A percentile compares a stretch with the other conserved stretches of the same genome.
These are phyloP conservation scores for Penaeus vannamei DNA, from an alignment of 1,140 invertebrate species.

Conservation along the genomic window DNA sequence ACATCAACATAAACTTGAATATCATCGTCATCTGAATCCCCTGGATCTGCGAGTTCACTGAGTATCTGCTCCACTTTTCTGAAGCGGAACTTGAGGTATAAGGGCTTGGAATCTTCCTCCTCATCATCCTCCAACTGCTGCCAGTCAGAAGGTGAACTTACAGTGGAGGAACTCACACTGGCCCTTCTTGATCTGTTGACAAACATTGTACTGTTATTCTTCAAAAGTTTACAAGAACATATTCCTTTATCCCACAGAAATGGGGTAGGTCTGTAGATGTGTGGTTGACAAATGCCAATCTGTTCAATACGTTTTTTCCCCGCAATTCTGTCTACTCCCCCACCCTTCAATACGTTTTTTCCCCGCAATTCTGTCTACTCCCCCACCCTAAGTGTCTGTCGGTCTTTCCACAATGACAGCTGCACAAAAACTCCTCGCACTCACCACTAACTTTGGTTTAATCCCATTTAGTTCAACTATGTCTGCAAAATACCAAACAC, in stretches of 20 bases:
- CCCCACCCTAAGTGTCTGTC: no score
- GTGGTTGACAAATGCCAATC: no score
- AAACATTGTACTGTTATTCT: neutral
- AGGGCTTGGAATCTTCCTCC: neutral
- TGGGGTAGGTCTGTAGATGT: no score
- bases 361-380: no score
- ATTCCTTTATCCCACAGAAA: neutral
- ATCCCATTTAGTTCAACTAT: no score
- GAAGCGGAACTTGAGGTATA: conserved; percentile 1
- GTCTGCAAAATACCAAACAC: no score
- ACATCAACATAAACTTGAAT: conserved; percentile 21
- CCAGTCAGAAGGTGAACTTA: conserved; percentile 9
- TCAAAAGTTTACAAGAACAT: neutral
- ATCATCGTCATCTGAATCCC: conserved; percentile 29
- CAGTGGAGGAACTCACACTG: neutral
- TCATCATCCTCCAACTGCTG: conserved; percentile 20
- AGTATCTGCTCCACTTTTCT: neutral
- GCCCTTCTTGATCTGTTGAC: conserved; percentile 26
- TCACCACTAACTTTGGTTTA: no score
- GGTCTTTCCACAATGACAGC: no score
- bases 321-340: no score
- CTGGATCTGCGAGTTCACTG: neutral
- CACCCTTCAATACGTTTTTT: no score
- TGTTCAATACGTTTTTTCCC: no score
- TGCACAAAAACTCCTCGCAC: no score